Conservation (phyloP, 2,888 invertebrate species). For the Glaucopsyche alexis region DNA sequence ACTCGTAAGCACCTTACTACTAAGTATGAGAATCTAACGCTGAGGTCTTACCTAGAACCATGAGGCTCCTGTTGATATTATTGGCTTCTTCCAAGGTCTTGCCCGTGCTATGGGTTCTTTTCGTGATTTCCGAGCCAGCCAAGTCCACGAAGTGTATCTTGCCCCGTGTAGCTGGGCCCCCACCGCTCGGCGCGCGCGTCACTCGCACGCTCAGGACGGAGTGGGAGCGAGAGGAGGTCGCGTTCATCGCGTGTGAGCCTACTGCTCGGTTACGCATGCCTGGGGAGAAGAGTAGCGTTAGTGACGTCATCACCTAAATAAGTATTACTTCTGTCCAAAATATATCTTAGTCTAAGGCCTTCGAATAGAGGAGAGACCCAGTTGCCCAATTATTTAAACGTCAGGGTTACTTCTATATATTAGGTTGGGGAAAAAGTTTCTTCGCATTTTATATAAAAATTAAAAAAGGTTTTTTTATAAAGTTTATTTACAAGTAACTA, state of each 20-base stretch:
- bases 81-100: conserved; percentile 96
- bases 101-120: conserved; percentile 92
- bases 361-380: too few species aligned
- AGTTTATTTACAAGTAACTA: too few species aligned
- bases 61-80: conserved; percentile 96
- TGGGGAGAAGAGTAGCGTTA: conserved; percentile 56
- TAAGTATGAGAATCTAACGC: neutral
- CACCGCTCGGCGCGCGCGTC: conserved; percentile 88
- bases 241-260: conserved; percentile 95
- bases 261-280: conserved; percentile 94
- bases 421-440: too few species aligned
- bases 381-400: too few species aligned
- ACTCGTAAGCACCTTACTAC: conserved; percentile 82
- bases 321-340: too few species aligned
- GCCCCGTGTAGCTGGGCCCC: conserved; percentile 93
- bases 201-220: conserved; percentile 94
- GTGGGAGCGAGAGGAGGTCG: conserved; percentile 95
- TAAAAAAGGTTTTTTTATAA: too few species aligned
- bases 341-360: too few species aligned
- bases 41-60: conserved; percentile 88
- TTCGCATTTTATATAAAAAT: too few species aligned
- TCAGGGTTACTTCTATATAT: too few species aligned
- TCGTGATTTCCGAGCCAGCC: conserved; percentile 98
- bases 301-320: too few species aligned
- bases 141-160: conserved; percentile 97